Evolutionary conservation across 2,113 vertebrate genomes (phyloP).

Genomic region (Lycaon pictus): DNA sequence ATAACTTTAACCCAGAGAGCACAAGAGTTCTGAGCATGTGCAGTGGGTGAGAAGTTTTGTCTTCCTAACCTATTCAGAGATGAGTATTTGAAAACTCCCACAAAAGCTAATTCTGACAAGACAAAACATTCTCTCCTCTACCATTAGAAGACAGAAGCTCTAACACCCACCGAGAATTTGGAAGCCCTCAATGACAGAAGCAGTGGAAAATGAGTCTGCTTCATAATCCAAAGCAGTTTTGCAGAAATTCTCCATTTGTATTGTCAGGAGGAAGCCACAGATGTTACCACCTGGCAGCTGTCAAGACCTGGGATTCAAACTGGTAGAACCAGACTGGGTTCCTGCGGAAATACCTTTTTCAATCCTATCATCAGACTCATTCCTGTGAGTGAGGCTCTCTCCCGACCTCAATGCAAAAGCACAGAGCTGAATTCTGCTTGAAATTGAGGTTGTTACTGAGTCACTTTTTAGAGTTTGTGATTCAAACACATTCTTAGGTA

Average conservation of each 20-base stretch:
- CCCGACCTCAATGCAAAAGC: constrained; percentile 45
- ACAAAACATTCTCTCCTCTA: constrained; percentile 68
- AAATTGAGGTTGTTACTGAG: constrained; percentile 5
- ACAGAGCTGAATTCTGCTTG: constrained; percentile 41
- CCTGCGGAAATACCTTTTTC: constrained; percentile 60
- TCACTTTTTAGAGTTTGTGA: constrained; percentile 53
- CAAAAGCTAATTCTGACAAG: constrained; percentile 65
- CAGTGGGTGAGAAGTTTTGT: constrained; percentile 29
- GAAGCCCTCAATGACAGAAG: constrained; percentile 65
- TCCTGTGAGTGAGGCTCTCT: constrained; percentile 40
- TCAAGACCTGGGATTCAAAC: constrained; percentile 57
- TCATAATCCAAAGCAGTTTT: constrained; percentile 64
- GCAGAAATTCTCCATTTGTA: constrained; percentile 71
- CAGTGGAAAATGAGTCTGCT: constrained; percentile 52
- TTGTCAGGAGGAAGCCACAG: constrained; percentile 60
- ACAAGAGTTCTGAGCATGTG: constrained; percentile 9
- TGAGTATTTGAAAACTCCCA: constrained; percentile 51
- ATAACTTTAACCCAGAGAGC: neutral
- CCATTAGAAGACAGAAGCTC: constrained; percentile 70
- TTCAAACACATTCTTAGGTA: constrained; percentile 53
- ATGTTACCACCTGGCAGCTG: constrained; percentile 55
- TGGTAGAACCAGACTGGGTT: constrained; percentile 34
- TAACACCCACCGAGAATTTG: constrained; percentile 73
- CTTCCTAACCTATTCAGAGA: constrained; percentile 45
- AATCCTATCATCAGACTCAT: constrained; percentile 57